Percentiles rank a stretch among this genome's conserved stretches.
Conservation (phyloP, 2,888 invertebrate genomes). For the Syritta pipiens region DNA sequence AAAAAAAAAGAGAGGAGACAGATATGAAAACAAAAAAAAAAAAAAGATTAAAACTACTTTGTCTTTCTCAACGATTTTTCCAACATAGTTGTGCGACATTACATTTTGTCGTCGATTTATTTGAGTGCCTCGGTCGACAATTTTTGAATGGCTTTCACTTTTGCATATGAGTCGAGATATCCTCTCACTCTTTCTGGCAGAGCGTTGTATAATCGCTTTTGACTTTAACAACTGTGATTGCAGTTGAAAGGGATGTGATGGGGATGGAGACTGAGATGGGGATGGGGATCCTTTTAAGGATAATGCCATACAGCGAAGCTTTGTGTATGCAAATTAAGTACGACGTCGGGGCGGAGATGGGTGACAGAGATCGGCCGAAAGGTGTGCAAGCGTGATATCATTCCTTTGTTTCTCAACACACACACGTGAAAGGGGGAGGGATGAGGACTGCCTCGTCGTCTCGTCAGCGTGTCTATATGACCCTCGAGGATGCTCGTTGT, state of each 20-base stretch:
- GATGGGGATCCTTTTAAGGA: slow-evolving; percentile 51
- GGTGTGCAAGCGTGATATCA: slow-evolving; percentile 17
- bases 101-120: slow-evolving; percentile 48
- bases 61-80: slow-evolving; percentile 4
- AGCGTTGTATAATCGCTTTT: slow-evolving; percentile 29
- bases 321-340: slow-evolving; percentile 11
- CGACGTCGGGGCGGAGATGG: too few relatives aligned
- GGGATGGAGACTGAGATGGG: too few relatives aligned
- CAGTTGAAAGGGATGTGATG: too few relatives aligned
- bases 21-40: not conserved
- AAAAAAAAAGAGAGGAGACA: not conserved
- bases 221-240: slow-evolving; percentile 40
- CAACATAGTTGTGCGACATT: slow-evolving; percentile 24
- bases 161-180: slow-evolving; percentile 38
- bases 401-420: slow-evolving; percentile 23
- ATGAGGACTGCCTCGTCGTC: slow-evolving; percentile 19
- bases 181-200: slow-evolving; percentile 16
- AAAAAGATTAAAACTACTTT: slow-evolving; percentile 31
- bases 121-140: slow-evolving; percentile 29
- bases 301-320: slow-evolving; percentile 30
- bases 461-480: slow-evolving; percentile 37
- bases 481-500: slow-evolving; percentile 12
- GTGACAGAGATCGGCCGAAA: not conserved
- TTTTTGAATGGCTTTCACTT: slow-evolving; percentile 40
- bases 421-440: not conserved